phyloP scores from a whole-genome alignment of 2,113 vertebrate genomes.

The Recurvirostra avosetta region DNA sequence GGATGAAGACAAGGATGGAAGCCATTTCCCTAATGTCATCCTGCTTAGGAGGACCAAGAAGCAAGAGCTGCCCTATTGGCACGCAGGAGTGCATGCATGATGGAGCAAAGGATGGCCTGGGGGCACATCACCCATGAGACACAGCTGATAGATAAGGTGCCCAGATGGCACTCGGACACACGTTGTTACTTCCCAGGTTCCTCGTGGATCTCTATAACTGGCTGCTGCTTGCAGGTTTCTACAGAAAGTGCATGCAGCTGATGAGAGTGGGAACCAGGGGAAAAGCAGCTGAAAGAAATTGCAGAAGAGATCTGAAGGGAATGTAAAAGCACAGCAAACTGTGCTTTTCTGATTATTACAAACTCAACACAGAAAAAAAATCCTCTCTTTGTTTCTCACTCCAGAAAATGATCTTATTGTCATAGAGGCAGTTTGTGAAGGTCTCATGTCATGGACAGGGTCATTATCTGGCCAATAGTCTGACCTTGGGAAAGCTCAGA shows the following conservation, averaged over 20 bases:
- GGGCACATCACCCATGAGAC: neutral
- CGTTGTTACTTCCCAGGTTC: neutral
- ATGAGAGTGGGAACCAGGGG: neutral
- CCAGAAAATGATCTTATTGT: neutral
- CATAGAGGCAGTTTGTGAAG: neutral
- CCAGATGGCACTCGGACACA: neutral
- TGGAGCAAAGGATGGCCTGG: neutral
- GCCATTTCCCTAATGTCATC: neutral
- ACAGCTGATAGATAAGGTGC: neutral
- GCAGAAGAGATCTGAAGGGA: neutral
- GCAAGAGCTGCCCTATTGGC: neutral
- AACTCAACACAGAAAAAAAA: neutral
- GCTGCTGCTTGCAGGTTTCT: neutral
- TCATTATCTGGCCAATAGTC: neutral
- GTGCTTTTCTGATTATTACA: neutral
- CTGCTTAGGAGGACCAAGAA: neutral
- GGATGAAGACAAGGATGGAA: neutral
- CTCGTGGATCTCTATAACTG: accelerated
- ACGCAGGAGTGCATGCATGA: neutral
- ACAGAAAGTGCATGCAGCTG: accelerated
- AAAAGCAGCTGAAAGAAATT: neutral
- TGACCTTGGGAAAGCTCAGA: neutral
- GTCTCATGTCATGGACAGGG: accelerated
- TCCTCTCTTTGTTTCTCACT: neutral
- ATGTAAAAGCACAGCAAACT: neutral